Evolutionary conservation across 2,113 vertebrate species (phyloP).

Genomic region (Tyto alba): DNA sequence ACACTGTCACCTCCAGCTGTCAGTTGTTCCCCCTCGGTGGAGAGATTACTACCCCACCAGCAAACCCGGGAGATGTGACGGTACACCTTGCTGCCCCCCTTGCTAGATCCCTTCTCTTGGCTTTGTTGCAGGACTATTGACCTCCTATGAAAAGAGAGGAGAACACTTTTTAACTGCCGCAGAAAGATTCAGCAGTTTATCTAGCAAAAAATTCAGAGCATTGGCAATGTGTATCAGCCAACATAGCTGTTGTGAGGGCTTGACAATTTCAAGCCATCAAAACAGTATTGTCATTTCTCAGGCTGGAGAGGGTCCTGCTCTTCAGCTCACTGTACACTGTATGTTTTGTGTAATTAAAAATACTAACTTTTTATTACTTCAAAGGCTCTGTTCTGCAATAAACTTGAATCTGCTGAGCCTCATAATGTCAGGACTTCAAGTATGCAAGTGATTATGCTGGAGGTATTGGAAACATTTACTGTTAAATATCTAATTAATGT

Average conservation of each 20-base stretch:
- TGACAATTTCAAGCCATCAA: background rate
- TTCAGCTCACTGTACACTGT: background rate
- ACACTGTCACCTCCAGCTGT: background rate
- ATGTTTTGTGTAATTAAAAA: background rate
- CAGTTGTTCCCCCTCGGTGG: background rate
- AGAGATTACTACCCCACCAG: background rate
- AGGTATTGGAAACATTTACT: background rate
- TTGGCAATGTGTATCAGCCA: fast-evolving
- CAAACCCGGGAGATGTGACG: background rate
- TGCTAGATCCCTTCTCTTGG: background rate
- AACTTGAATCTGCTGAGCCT: background rate
- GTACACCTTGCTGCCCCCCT: background rate
- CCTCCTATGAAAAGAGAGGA: background rate
- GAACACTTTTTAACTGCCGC: background rate
- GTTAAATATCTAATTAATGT: background rate
- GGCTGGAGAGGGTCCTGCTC: background rate
- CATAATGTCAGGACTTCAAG: background rate
- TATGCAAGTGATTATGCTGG: background rate
- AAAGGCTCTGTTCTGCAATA: background rate
- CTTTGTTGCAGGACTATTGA: background rate
- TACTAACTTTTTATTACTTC: background rate
- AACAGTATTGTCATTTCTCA: background rate
- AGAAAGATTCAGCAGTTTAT: background rate
- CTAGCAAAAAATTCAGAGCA: background rate
- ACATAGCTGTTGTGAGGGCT: background rate